phyloP scores from a whole-genome alignment of 1,140 invertebrate species.

The Akabosia matsudoensis region DNA sequence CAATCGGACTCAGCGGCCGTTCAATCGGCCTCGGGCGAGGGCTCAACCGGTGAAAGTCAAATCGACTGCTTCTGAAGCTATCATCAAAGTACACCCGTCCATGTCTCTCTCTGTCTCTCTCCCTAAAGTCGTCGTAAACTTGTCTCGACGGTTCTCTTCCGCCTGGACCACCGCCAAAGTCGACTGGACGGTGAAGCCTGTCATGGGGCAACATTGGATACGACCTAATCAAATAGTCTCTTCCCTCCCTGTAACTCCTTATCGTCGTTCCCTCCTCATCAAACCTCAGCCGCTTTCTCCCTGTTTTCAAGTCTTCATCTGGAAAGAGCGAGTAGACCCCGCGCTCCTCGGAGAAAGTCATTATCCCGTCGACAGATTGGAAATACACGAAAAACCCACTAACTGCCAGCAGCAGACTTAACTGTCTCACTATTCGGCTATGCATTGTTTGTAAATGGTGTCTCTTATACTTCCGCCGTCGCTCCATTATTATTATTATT shows the following conservation, averaged over 20 bases:
- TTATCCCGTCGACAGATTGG: constrained; percentile 17
- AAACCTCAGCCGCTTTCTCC: constrained; percentile 30
- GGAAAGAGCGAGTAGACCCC: constrained; percentile 46
- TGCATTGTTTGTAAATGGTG: constrained; percentile 6
- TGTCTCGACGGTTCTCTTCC: background rate
- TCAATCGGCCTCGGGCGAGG: background rate
- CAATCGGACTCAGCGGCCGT: background rate
- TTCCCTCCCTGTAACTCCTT: background rate
- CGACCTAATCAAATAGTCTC: background rate
- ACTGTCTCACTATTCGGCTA: background rate
- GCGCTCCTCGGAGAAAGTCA: constrained; percentile 33
- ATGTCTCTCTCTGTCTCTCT: constrained; percentile 5
- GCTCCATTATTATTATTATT: background rate
- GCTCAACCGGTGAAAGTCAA: background rate
- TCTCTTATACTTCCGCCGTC: background rate
- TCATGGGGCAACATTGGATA: constrained; percentile 12
- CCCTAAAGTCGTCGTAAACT: background rate
- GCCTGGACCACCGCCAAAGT: background rate
- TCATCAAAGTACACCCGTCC: background rate
- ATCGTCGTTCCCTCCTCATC: constrained; percentile 29
- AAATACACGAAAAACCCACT: background rate
- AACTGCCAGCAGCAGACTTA: background rate
- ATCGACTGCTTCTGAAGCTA: constrained; percentile 5
- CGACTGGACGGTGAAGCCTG: constrained; percentile 1
- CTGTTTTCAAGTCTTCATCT: constrained; percentile 44